Evolutionary conservation across 2,113 vertebrate species (phyloP).

Genomic region (Phylloscopus trochiloides): DNA sequence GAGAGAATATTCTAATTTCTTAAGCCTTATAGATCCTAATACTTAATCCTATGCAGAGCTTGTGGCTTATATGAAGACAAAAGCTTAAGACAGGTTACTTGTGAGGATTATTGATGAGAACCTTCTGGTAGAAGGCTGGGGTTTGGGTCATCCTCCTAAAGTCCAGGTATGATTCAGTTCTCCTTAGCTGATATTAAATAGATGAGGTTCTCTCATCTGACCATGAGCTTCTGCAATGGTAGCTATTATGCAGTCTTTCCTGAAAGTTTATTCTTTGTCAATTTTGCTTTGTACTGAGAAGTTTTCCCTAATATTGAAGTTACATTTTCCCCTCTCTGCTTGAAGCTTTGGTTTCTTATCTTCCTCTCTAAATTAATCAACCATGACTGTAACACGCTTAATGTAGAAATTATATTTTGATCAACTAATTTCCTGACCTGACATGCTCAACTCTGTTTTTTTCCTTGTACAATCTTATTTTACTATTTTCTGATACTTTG

Average conservation of each 20-base stretch:
- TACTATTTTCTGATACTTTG: neutral
- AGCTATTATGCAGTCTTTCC: neutral
- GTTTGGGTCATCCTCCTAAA: neutral
- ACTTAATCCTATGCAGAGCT: neutral
- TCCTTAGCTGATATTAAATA: neutral
- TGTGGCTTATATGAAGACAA: neutral
- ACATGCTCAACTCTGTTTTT: neutral
- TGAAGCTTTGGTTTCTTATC: constrained; percentile 11
- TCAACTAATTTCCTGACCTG: neutral
- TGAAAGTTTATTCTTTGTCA: neutral
- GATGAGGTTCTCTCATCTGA: neutral
- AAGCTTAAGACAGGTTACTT: neutral
- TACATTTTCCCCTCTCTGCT: neutral
- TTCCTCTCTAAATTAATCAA: neutral
- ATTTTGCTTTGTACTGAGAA: neutral
- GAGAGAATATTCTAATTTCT: neutral
- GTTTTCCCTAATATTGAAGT: neutral
- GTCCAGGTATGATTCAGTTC: neutral
- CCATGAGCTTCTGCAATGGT: neutral
- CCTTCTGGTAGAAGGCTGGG: neutral
- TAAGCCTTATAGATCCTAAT: neutral
- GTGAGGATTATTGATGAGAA: neutral
- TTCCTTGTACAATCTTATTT: neutral
- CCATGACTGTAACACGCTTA: neutral
- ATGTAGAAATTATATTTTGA: constrained; percentile 21